These are phyloP conservation scores for Apodemia zela DNA, from an alignment of 2,888 invertebrate species.

Conservation along the genomic window DNA sequence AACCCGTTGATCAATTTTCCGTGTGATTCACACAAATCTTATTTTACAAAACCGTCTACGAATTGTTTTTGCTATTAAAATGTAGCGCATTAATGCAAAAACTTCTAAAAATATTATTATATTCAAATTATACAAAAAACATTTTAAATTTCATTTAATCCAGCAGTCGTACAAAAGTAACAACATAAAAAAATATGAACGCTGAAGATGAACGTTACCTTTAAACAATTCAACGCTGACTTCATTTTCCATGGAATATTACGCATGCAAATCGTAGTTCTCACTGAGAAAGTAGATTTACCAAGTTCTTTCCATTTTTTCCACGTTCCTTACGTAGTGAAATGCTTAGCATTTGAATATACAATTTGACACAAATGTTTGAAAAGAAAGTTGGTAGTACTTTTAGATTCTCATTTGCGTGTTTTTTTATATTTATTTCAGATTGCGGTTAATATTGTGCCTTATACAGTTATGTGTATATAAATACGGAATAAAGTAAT, in stretches of 20 bases:
- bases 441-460: neutral
- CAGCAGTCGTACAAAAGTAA: neutral
- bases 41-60: too few relatives aligned
- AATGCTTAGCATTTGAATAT: conserved; percentile 29
- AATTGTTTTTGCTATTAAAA: too few relatives aligned
- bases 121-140: too few relatives aligned
- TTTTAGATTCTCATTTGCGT: neutral
- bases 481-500: too few relatives aligned
- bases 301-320: conserved; percentile 15
- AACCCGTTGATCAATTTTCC: too few relatives aligned
- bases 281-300: conserved; percentile 17
- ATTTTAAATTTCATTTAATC: conserved; percentile 3
- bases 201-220: neutral
- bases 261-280: conserved; percentile 26
- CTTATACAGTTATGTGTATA: too few relatives aligned
- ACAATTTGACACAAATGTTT: conserved; percentile 31
- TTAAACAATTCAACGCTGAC: conserved; percentile 17
- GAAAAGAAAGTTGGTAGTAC: conserved; percentile 22
- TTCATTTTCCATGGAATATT: conserved; percentile 22
- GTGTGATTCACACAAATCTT: too few relatives aligned
- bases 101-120: too few relatives aligned
- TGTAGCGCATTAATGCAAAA: too few relatives aligned
- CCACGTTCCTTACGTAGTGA: conserved; percentile 21
- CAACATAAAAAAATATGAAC: conserved; percentile 11
- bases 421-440: neutral